Base-by-base conservation (phyloP, 2,113 vertebrate genomes). In the Oophaga pumilio region DNA sequence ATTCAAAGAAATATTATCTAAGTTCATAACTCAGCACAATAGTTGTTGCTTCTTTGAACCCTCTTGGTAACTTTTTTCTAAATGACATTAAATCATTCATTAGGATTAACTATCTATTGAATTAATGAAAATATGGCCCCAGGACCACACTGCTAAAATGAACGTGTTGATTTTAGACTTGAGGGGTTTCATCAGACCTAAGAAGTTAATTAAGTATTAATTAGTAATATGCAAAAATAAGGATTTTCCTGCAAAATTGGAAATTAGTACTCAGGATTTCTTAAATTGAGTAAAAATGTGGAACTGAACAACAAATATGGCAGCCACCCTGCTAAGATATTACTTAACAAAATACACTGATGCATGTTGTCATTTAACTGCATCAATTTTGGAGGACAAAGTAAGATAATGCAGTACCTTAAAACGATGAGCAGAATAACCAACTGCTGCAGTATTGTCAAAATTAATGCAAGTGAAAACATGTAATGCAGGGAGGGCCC, bases 181-280 rank as follows among this genome's bases (percentile, higher is more conserved):
- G 20, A 76, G 73, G 49, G 73, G 73, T 76, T 76, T 76, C 12
- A 76, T 50, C 10, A 76, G 22, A 76, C 73, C 13, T 43, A 76
- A 76, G 15, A 76, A 76, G 73, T 76, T 76, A 76, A 76, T 76
- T 74, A 74, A 49, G 71, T 50, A 76, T 76, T 76, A 76, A 76
- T 76, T 76, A 50, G 43, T 50, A 24, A 76, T 76, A 50, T 43
- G 73, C 5, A 76, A 76, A 76, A 74, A 76, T 52, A 4, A 43
- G 43, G 43, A 43, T 50, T 76, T 76, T 71, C 7, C 20, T 15
- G 0, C 17, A 76, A 76, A 76, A 50, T 50, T 50, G 43, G 24
- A 76, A 50, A 43, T 8, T 2, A 50, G 73, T 50, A 17, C 73
- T 50, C 73, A 50, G 10, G 17, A 22, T 43, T 76, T 50, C 18